Evolutionary conservation across 2,113 vertebrate species (phyloP).

Genomic region (Xiphophorus hellerii): DNA sequence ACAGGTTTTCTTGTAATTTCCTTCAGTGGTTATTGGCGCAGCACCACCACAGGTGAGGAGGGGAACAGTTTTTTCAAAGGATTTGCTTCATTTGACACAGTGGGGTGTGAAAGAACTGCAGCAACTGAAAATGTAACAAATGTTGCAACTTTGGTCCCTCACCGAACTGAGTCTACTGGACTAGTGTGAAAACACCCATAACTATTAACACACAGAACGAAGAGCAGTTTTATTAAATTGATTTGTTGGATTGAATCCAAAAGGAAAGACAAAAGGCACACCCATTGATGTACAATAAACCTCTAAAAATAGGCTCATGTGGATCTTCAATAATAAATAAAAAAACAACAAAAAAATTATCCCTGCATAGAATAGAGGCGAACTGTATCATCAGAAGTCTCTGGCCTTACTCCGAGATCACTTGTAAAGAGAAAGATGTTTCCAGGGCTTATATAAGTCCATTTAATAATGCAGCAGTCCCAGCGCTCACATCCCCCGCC

Average conservation of each 20-base stretch:
- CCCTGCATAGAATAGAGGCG: background rate
- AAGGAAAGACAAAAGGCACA: constrained; percentile 41
- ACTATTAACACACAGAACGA: constrained; percentile 33
- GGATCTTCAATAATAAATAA: background rate
- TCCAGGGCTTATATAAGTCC: constrained; percentile 44
- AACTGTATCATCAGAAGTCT: constrained; percentile 20
- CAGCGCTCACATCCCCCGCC: constrained; percentile 37
- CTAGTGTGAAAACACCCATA: constrained; percentile 6
- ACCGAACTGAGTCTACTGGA: too few species aligned
- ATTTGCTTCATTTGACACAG: too few species aligned
- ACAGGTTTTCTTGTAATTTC: too few species aligned
- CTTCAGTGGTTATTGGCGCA: constrained; percentile 17
- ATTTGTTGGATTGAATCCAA: constrained; percentile 22
- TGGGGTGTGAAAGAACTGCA: too few species aligned
- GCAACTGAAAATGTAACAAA: too few species aligned
- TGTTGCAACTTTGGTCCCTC: too few species aligned
- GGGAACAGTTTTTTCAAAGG: too few species aligned
- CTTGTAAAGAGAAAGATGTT: constrained; percentile 40
- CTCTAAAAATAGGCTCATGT: constrained; percentile 14
- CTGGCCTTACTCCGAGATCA: constrained; percentile 18
- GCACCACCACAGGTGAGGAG: too few species aligned
- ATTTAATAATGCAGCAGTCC: constrained; percentile 76
- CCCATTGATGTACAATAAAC: constrained; percentile 37
- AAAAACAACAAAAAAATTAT: constrained; percentile 24
- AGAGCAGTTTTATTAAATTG: constrained; percentile 21